Evolutionary conservation across 2,113 vertebrate species (phyloP).

Genomic region (Nymphicus hollandicus): DNA sequence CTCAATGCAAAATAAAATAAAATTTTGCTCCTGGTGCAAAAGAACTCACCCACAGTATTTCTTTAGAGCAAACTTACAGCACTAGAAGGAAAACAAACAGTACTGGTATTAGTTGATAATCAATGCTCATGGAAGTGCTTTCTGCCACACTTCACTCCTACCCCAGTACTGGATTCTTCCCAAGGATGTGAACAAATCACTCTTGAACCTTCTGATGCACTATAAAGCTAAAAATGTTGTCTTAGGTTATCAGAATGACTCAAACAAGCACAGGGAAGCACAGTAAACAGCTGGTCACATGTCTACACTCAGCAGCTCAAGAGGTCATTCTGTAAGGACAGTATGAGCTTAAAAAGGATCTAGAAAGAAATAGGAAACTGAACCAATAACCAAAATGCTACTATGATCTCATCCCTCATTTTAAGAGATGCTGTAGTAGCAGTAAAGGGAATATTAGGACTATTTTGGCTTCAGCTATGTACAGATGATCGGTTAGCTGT

Average conservation of each 20-base stretch:
- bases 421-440: conserved; percentile 71
- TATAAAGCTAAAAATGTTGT: conserved; percentile 2
- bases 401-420: conserved; percentile 79
- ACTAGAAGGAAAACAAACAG: not conserved
- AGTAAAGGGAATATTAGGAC: conserved; percentile 75
- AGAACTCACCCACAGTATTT: not conserved
- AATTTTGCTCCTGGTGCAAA: not conserved
- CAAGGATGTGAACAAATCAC: not conserved
- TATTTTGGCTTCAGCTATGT: conserved; percentile 78
- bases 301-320: conserved; percentile 28
- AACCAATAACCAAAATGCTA: conserved; percentile 73
- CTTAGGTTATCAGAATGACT: conserved; percentile 51
- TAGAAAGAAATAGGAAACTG: conserved; percentile 74
- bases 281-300: conserved; percentile 71
- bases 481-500: conserved; percentile 62
- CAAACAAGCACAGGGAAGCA: conserved; percentile 22
- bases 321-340: conserved; percentile 68
- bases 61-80: rapidly evolving
- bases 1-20: not conserved
- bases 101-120: not conserved
- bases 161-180: not conserved
- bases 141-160: not conserved
- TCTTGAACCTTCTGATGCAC: not conserved
- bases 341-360: conserved; percentile 71
- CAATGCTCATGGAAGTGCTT: not conserved